Evolutionary conservation across 2,113 vertebrate genomes (phyloP).

Genomic region (Petroica traversi): DNA sequence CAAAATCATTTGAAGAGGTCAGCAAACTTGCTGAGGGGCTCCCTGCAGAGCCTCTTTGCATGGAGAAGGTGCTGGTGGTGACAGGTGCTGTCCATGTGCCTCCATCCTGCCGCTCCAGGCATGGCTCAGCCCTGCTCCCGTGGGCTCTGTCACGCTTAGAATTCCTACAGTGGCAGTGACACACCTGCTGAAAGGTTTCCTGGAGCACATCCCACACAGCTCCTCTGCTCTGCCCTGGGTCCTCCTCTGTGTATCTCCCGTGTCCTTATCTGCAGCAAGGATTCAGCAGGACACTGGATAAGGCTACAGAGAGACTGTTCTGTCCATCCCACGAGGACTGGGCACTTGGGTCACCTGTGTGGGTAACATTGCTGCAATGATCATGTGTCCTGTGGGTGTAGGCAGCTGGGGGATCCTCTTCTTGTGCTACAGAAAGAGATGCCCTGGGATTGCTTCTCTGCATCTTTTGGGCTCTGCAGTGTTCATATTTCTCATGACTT

Average conservation of each 20-base stretch:
- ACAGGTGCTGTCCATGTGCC: neutral
- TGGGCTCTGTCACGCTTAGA: neutral
- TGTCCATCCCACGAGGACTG: neutral
- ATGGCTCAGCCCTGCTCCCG: fast-evolving
- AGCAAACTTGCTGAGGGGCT: neutral
- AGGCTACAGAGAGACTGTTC: neutral
- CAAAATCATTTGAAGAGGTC: neutral
- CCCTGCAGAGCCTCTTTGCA: neutral
- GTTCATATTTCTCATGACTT: neutral
- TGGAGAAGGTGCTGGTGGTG: neutral
- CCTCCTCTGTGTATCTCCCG: fast-evolving
- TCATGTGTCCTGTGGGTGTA: neutral
- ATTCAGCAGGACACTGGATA: neutral
- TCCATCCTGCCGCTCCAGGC: neutral
- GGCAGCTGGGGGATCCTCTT: neutral
- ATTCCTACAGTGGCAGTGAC: neutral
- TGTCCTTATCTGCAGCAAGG: neutral
- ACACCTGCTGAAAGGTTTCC: neutral
- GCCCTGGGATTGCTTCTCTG: neutral
- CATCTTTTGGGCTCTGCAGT: neutral
- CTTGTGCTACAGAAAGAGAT: neutral
- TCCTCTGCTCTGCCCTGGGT: neutral
- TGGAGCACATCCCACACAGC: neutral
- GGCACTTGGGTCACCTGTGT: neutral
- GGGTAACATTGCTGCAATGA: neutral